Evolutionary conservation across 2,113 vertebrate species (phyloP), one percentile per base, ranked within the genome.

Genomic region (Anolis sagrei): DNA sequence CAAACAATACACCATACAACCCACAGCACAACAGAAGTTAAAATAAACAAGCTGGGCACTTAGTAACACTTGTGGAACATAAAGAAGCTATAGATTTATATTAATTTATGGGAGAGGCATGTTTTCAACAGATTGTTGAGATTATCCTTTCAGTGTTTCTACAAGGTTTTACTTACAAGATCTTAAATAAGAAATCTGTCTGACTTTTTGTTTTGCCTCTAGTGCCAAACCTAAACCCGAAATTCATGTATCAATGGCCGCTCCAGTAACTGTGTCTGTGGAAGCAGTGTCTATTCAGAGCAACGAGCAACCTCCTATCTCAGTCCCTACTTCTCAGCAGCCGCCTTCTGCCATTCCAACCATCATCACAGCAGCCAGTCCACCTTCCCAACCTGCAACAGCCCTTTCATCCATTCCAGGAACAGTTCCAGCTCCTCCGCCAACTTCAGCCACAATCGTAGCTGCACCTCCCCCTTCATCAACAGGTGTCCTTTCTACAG

Each of bases 181-280:
- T 49, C 54, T 84, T 88, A 76, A 68, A n/a, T 3, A 77, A 6
- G 1, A 1, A 2, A 7, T 48, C 2, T 34, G 54, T 34, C 49
- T 87, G 39, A 39, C 32, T 44, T 29, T 86, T 88, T 85, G 90
- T 87, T 87, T n/a, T 83, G 11, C 16, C 36, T 94, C 36, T 92
- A 99, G 99, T 29, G 95, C 97, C 87, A 99, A 99, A 94, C 96
- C 98, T 76, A 99, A 99, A 94, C 94, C 98, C 0, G 99, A 99
- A 91, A 95, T 98, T 76, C 99, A 99, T 7, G 96, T 99, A 88
- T 95, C 98, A 9, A 97, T 98, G 95, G 96, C 97, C n/a, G 92
- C 98, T 29, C 97, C 98, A 0, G 97, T 98, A 75, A 97, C 98
- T 73, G 97, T 98, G 68, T 93, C 98, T 14, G 95, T 99, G 92